Evolutionary conservation across 2,113 vertebrate species (phyloP), one percentile per base, ranked within the genome.

Genomic region (Cnemophilus loriae): DNA sequence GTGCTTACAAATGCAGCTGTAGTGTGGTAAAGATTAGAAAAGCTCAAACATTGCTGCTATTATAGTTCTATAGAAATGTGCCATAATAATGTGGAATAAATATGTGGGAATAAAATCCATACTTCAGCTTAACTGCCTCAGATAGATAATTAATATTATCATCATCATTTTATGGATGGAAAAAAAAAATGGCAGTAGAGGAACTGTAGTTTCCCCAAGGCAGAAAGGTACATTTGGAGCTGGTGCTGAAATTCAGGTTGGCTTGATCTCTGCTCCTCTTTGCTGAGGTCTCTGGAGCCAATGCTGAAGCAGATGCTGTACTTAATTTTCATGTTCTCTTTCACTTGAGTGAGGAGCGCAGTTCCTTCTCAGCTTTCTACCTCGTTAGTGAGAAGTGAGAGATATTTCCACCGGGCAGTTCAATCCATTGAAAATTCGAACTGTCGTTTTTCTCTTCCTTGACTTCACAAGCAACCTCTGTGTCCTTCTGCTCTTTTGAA

Each of bases 251-350:
- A 90, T 86, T 90, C 87, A 56, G 44, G 80, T 89, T 95, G 93
- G 76, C 93, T 93, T 90, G 73, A 95, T 93, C 94, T 92, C 73
- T 87, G 86, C 86, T 84, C 52, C 71, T 90, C 76, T 90, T 86
- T 61, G 71, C 76, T 13, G 61, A 39, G 86, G 53, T 93, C 86
- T 95, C 96, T 46, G 52, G 93, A 95, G 92, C 90, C 4, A 1
- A 26, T 55, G 80, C 88, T 3, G 39, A 70, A 86, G 89, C 83
- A 95, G 91, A 94, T 92, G 92, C 85, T 94, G 76, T 83, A 78
- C 79, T 90, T 94, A 77, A 88, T 96, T 91, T 94, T 90, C 89
- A 70, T 92, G 83, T 93, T 93, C 93, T 93, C 80, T 95, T 81
- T 95, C 95, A 93, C 92, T 95, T 39, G 52, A 92, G 73, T 67